Evolutionary conservation across 1,140 invertebrate species (phyloP), one percentile per base, ranked within the genome.

Genomic region (Euglossa dilemma): DNA sequence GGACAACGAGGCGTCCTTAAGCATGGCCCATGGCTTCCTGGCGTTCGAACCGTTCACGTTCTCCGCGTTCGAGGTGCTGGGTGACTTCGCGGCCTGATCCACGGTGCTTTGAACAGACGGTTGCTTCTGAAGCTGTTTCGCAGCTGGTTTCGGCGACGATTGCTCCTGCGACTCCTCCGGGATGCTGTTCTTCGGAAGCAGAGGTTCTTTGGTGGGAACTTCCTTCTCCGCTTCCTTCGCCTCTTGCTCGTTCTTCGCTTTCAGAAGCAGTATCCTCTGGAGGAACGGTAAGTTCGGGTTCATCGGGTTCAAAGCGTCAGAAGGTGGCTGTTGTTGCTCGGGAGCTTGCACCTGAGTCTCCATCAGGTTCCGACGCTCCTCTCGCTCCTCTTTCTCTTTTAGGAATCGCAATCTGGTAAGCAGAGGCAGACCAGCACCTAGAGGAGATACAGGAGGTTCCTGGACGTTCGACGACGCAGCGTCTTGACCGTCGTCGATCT

Each of bases 351-450:
- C 92, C 74, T 95, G 94, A 87, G 59, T 91, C 87, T 95, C 94
- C 93, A 94, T 95, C 90, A 95, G 94, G 85, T 92, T 95, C 77
- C 93, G 92, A 93, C 92, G 96, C 94, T 95, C 94, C 57, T 95
- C 95, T 14, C 95, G 94, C 67, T 97, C 97, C 92, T 98, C 97
- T 92, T 98, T 98, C 90, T 98, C 97, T 90, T 98, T 98, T 0
- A 98, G 94, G 14, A 98, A 92, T 88, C 97, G 96, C 12, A 98
- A 92, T 71, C 97, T 94, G 25, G 97, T 95, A 1, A 98, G 93
- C 8, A 98, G 92, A 0, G 97, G 97, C n/a, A 98, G 93, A 0
- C 97, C 97, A 0, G 97, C 97, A 11, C 97, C 97, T 52, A 98
- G 95, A 0, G 97, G 96, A 66, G 97, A 97, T 0, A 93, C 80